Conservation (phyloP, 2,888 invertebrate species). For the Meta bourneti region DNA sequence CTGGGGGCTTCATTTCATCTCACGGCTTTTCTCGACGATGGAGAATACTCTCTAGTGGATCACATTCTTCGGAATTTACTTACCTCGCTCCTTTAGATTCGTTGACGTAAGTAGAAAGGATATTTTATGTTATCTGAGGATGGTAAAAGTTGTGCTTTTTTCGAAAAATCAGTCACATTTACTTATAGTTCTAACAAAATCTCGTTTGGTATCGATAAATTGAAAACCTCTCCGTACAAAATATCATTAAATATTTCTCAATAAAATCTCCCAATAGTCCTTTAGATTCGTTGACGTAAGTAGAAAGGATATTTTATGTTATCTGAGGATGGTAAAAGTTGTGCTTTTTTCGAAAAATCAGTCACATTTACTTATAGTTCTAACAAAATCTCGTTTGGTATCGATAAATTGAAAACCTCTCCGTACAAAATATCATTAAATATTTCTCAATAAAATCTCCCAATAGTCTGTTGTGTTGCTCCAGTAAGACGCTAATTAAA, state of each 20-base stretch:
- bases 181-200: no score
- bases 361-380: background rate
- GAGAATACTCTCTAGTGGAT: background rate
- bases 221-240: no score
- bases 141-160: background rate
- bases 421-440: no score
- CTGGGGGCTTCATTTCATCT: slow-evolving; percentile 2
- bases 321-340: background rate
- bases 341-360: background rate
- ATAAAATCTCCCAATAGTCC: no score
- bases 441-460: no score
- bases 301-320: background rate
- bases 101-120: background rate
- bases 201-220: no score
- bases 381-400: no score
- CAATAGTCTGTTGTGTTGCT: no score
- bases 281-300: background rate
- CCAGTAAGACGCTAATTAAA: no score
- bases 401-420: no score
- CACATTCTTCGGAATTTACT: background rate
- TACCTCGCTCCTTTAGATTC: background rate
- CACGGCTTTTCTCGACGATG: background rate
- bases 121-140: no score
- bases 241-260: no score
- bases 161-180: background rate